Conservation (phyloP, 30 jellyfish, hydroid and myxozoan genomes). For the Hydractinia echinata region DNA sequence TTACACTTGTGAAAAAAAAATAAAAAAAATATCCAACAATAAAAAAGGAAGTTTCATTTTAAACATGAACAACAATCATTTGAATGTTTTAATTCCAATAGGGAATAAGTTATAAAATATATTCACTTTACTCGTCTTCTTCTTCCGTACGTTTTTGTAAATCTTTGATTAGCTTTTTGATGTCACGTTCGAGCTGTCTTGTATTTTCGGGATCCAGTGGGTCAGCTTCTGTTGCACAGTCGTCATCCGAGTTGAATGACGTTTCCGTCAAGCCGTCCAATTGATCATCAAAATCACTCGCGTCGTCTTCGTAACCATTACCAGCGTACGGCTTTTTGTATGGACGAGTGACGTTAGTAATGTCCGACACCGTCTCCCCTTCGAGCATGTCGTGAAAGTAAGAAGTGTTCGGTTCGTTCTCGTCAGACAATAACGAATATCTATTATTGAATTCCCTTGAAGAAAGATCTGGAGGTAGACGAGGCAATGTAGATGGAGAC, state of each 20-base stretch:
- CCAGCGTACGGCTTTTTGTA: slow-evolving; percentile 45
- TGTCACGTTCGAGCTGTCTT: slow-evolving; percentile 73
- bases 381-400: slow-evolving; percentile 70
- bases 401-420: slow-evolving; percentile 39
- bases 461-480: slow-evolving; percentile 25
- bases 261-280: slow-evolving; percentile 73
- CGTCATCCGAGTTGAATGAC: slow-evolving; percentile 68
- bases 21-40: too few relatives aligned
- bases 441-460: slow-evolving; percentile 64
- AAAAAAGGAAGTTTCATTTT: too few relatives aligned
- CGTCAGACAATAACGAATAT: slow-evolving; percentile 64
- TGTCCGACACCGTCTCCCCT: slow-evolving; percentile 71
- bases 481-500: slow-evolving; percentile 51
- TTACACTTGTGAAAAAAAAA: too few relatives aligned
- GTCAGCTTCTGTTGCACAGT: slow-evolving; percentile 55
- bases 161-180: slow-evolving; percentile 66
- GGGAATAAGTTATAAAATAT: too few relatives aligned
- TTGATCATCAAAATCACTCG: slow-evolving; percentile 42
- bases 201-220: slow-evolving; percentile 89
- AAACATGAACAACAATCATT: too few relatives aligned
- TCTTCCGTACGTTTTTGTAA: slow-evolving; percentile 69
- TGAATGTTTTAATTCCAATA: too few relatives aligned
- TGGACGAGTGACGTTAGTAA: slow-evolving; percentile 66
- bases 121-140: slow-evolving; percentile 33
- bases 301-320: slow-evolving; percentile 45